Percentiles rank a stretch among this genome's conserved stretches.
phyloP scores from a whole-genome alignment of 2,113 vertebrate genomes.

The Proterorhinus semilunaris region DNA sequence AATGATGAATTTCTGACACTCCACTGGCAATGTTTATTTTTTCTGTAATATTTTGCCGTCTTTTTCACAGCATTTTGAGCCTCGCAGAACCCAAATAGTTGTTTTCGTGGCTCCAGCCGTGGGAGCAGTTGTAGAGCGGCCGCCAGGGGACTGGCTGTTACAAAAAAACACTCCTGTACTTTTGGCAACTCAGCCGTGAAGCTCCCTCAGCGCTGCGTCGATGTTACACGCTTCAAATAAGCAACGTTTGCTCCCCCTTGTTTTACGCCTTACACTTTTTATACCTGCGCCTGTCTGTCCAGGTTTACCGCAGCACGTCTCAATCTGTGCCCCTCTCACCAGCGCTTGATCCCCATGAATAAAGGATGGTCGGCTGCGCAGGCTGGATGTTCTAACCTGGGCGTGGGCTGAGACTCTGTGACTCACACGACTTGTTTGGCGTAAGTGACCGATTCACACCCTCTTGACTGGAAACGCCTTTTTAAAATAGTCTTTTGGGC shows the following conservation, averaged over 20 bases:
- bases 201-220: neutral
- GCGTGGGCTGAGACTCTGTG: conserved; percentile 19
- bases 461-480: conserved; percentile 37
- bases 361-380: conserved; percentile 7
- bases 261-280: neutral
- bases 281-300: neutral
- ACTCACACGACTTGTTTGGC: conserved; percentile 46
- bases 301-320: neutral
- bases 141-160: conserved; percentile 14
- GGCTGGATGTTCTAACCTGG: conserved; percentile 12
- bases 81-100: conserved; percentile 11
- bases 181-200: conserved; percentile 18
- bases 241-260: neutral
- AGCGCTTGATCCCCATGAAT: conserved; percentile 23
- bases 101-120: conserved; percentile 3
- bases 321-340: conserved; percentile 1
- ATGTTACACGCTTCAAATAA: neutral
- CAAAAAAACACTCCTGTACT: conserved; percentile 36
- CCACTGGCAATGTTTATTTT: neutral
- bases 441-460: conserved; percentile 51
- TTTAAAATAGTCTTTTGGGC: neutral
- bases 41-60: neutral
- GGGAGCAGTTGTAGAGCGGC: conserved; percentile 26
- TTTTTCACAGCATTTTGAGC: neutral
- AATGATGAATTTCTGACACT: neutral